Percentiles rank a stretch among this genome's conserved stretches.
These are phyloP conservation scores for Popillia japonica DNA, from an alignment of 1,140 invertebrate genomes.

Conservation along the genomic window DNA sequence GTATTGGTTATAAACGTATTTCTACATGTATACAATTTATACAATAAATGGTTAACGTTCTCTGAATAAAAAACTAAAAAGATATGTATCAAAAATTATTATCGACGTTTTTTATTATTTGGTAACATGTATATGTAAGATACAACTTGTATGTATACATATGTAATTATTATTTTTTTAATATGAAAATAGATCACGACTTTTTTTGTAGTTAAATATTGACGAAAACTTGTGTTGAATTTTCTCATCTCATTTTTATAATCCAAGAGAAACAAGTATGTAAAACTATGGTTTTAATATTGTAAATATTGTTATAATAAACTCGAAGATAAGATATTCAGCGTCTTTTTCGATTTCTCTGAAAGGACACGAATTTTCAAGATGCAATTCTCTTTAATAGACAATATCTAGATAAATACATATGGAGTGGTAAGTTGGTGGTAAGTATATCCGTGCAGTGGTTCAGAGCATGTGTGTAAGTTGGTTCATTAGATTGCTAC, in stretches of 20 bases:
- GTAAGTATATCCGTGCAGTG: no score
- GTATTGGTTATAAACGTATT: slow-evolving; percentile 16
- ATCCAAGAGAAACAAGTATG: background rate
- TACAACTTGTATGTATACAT: background rate
- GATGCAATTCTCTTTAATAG: no score
- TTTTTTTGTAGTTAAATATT: background rate
- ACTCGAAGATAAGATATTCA: background rate
- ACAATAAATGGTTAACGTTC: background rate
- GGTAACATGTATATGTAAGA: no score
- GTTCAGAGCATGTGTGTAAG: no score
- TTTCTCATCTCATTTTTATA: slow-evolving; percentile 13
- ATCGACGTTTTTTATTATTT: background rate
- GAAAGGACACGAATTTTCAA: no score
- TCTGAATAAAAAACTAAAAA: slow-evolving; percentile 3
- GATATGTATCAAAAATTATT: background rate
- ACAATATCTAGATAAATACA: no score
- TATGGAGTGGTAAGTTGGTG: no score
- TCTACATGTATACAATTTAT: slow-evolving; percentile 16
- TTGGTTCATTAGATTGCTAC: no score
- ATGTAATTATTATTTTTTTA: background rate
- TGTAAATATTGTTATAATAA: slow-evolving; percentile 20
- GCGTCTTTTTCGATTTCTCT: background rate
- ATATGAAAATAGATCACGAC: background rate
- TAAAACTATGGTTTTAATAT: slow-evolving; percentile 4
- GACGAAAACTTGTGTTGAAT: background rate